phyloP scores from a whole-genome alignment of 2,113 vertebrate species.

The Microtus ochrogaster region DNA sequence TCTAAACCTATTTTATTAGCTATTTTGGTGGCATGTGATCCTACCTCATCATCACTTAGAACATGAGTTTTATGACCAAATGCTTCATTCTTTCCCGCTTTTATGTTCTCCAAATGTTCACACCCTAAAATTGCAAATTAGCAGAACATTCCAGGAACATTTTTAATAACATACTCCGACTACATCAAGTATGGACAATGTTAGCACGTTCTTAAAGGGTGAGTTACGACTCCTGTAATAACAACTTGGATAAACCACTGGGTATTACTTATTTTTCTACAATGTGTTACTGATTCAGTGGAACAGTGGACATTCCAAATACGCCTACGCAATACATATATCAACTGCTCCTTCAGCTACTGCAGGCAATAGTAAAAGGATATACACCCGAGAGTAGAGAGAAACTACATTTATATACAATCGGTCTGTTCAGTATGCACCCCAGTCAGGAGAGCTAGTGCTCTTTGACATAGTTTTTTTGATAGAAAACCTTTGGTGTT shows the following conservation, averaged over 20 bases:
- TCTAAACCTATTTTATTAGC: conserved; percentile 46
- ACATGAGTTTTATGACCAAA: conserved; percentile 48
- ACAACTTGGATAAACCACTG: conserved; percentile 31
- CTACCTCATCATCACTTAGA: conserved; percentile 43
- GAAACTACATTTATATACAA: neutral
- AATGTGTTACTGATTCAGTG: conserved; percentile 66
- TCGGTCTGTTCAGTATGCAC: neutral
- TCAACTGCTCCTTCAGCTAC: neutral
- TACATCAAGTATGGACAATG: conserved; percentile 52
- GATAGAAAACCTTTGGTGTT: conserved; percentile 19
- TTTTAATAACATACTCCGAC: conserved; percentile 59
- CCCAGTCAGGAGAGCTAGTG: neutral
- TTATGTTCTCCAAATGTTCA: conserved; percentile 59
- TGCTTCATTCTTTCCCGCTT: conserved; percentile 54
- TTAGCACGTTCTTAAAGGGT: conserved; percentile 68
- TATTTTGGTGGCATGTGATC: conserved; percentile 52
- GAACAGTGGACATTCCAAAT: conserved; percentile 7
- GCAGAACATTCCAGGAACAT: conserved; percentile 59
- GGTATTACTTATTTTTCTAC: conserved; percentile 53
- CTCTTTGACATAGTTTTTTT: conserved; percentile 41
- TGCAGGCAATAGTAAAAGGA: neutral
- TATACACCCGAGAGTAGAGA: neutral
- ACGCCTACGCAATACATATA: neutral
- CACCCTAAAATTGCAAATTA: conserved; percentile 68
- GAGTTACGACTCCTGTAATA: conserved; percentile 64